These are phyloP conservation scores for Antheraea assamensis DNA, from an alignment of 2,888 invertebrate species.

Conservation along the genomic window DNA sequence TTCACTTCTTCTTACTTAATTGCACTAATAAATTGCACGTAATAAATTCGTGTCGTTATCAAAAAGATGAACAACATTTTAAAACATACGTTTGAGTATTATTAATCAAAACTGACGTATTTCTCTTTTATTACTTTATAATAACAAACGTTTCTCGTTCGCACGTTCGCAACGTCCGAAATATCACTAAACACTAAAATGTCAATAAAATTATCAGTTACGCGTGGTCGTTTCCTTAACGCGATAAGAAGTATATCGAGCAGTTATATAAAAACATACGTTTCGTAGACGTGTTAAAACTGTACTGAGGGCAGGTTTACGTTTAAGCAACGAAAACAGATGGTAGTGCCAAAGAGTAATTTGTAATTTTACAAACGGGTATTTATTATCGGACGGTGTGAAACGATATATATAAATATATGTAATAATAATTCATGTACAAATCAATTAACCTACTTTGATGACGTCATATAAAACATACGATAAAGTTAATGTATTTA, in stretches of 20 bases:
- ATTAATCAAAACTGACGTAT: background rate
- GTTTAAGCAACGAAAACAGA: slow-evolving; percentile 57
- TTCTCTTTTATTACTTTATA: background rate
- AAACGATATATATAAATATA: background rate
- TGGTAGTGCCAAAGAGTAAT: slow-evolving; percentile 49
- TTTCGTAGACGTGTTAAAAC: slow-evolving; percentile 37
- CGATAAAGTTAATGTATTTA: too few species aligned
- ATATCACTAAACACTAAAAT: slow-evolving; percentile 29
- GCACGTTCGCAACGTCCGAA: slow-evolving; percentile 17
- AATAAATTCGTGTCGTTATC: background rate
- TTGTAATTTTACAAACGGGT: background rate
- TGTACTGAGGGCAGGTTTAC: slow-evolving; percentile 51
- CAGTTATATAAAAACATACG: slow-evolving; percentile 40
- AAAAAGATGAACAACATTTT: background rate
- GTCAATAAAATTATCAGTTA: slow-evolving; percentile 43
- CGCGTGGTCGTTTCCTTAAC: slow-evolving; percentile 40
- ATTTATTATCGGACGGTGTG: background rate
- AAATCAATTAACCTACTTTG: background rate
- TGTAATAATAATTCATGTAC: background rate
- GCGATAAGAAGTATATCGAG: slow-evolving; percentile 50
- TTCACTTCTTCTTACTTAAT: slow-evolving; percentile 3
- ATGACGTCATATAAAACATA: background rate
- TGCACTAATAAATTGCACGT: background rate
- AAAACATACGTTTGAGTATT: background rate
- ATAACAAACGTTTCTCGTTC: background rate